Evolutionary conservation across 2,888 invertebrate species (phyloP).

Genomic region (Coelogynopora nodosa): DNA sequence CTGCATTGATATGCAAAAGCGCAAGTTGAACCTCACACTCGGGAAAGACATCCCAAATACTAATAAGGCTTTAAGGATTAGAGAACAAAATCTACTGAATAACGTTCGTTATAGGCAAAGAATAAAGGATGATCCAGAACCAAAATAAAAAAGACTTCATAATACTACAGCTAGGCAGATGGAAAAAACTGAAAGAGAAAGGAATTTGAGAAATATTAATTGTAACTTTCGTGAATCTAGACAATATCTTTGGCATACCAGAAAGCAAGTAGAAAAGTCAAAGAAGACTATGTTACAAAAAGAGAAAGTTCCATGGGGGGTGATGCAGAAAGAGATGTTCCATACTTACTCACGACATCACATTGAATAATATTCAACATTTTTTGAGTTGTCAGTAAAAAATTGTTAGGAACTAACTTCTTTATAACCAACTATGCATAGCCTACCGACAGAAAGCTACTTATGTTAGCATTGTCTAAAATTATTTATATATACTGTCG

Average conservation of each 20-base stretch:
- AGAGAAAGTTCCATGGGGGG: no score
- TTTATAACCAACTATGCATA: no score
- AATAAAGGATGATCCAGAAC: background rate
- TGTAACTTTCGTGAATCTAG: background rate
- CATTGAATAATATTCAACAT: no score
- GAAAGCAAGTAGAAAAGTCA: conserved; percentile 23
- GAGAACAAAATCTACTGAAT: background rate
- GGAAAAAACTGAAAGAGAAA: background rate
- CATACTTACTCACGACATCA: no score
- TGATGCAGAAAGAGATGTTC: no score
- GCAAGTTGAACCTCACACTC: background rate
- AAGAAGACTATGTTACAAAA: background rate
- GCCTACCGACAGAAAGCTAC: no score
- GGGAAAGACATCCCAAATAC: conserved; percentile 16
- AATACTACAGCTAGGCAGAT: background rate
- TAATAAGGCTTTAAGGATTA: background rate
- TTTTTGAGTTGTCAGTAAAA: no score
- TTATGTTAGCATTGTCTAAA: no score
- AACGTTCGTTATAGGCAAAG: background rate
- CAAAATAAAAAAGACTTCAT: conserved; percentile 11
- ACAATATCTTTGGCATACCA: background rate
- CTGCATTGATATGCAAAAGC: background rate
- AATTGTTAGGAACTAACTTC: no score
- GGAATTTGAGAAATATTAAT: background rate
- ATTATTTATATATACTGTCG: no score